Base-by-base conservation (phyloP, 2,113 vertebrate genomes). In the Sebastes fasciatus region DNA sequence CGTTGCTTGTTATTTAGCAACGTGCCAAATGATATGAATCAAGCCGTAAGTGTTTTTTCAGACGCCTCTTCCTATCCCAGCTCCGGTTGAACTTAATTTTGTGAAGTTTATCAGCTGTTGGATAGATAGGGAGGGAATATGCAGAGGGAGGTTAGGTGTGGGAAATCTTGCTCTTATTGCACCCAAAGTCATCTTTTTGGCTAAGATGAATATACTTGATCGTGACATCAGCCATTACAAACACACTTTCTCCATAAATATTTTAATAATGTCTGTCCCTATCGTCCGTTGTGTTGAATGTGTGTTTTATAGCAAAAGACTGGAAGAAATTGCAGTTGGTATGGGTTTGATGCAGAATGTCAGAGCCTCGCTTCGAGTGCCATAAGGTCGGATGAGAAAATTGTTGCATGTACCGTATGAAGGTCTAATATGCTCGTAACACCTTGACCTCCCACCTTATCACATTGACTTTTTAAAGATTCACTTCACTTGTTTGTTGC, bases 1-100 rank as follows among this genome's bases (percentile, higher is more conserved):
- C 43, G 49, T 83, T 76, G 58, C 77, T 77, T 76, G 23, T 45
- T 61, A 49, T 83, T 34, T 46, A 86, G 83, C 86, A 74, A 83
- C 14, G 43, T 87, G 82, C 77, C 89, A 91, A 89, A 83, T 85
- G 61, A 90, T 69, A 87, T 54, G 61, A 88, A 89, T 80, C 43
- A 88, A 92, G 93, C 93, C 92, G 93, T 94, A 94, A 93, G 82
- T 91, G 83, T 92, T 88, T 89, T 86, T 92, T 84, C 77, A 81
- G 77, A 82, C 1, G 45, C 89, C 86, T 88, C 72, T 85, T 85
- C 84, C 61, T 72, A 34, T 70, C 68, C 70, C 75, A 82, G 83
- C 79, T 82, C 51, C 51, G 76, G 65, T 77, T 74, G 72, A 11
- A 65, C 80, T 75, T 78, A 5, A 76, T 88, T 83, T 72, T 60